Base-by-base conservation (phyloP, 2,797 vertebrate genomes). In the Tiaroga cobitis region DNA sequence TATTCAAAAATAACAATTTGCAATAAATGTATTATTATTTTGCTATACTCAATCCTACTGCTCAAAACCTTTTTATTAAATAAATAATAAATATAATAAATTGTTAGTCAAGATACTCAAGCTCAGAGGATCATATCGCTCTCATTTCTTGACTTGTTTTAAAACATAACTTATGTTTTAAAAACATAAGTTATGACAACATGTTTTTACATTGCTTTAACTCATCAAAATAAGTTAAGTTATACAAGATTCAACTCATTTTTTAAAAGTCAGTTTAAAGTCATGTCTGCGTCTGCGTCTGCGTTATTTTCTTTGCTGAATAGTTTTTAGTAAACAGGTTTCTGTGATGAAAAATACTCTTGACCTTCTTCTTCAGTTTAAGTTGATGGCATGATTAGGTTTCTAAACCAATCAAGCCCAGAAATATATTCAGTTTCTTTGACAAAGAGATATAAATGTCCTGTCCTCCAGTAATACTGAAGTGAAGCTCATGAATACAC, bases 401-500 rank as follows among this genome's bases (percentile, higher is more conserved):
- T 65, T 26, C 65, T 59, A 78, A 79, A 74, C 59, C 81, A 84
- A 49, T 74, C 49, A 76, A 56, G 37, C 10, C 16, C 19, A 21
- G 59, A 76, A 49, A 73, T 73, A 54, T 16, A 61, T 41, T 56
- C 41, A 37, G 26, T 41, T 67, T 67, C 34, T 68, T 72, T 43
- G 46, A 19, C 63, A 29, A 72, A 69, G 54, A 73, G 24, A 49
- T 16, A 78, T 32, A 56, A 69, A 80, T 68, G 16, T 46, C 49
- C 56, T 43, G 19, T 75, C 61, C 70, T 76, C 61, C 32, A 70
- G 24, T 43, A 73, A 43, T 32, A 74, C 41, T 63, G 73, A 80
- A 84, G 63, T 26, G 46, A 76, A 59, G 51, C 70, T 61, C 77
- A 59, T 69, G 77, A 87, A 68, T 87, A 29, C 29, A 24, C 34